Evolutionary conservation across 2,797 vertebrate species (phyloP), one percentile per base, ranked within the genome.

Genomic region (Alauda arvensis): DNA sequence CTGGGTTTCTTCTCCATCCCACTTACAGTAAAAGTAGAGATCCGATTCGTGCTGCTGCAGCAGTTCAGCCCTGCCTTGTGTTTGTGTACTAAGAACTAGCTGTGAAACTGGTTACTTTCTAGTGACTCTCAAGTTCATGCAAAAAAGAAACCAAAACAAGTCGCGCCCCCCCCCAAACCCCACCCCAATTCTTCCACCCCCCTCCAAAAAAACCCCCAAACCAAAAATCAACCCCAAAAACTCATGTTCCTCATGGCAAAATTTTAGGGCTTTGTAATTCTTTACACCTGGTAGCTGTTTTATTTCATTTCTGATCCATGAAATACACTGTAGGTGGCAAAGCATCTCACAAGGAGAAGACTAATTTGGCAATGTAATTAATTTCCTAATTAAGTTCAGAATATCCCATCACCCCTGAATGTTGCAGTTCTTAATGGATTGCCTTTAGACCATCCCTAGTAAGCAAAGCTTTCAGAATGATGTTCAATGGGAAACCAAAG

Each of bases 161-260:
- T 37, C 37, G n/a, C n/a, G n/a, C 37, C 7, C 5, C 4, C 16
- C 13, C 7, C 2, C 9, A 49, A 82, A 56, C 7, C 2, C 11
- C 24, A 25, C 25, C 24, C 17, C 33, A 28, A 14, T 10, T 40
- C 45, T 51, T 16, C 8, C 7, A 7, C 7, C 3, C 28, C 6
- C 29, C 5, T 8, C 29, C 3, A 7, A 42, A n/a, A n/a, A 34
- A 25, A 5, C 3, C n/a, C 43, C 18, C 10, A 8, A 55, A 25
- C 15, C 1, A 28, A 72, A 70, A 49, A 40, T n/a, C 12, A 51
- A 60, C 1, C 4, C 6, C 25, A 8, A 18, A 57, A 53, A 28
- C 8, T 34, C 4, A 9, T 7, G 1, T 8, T 31, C 7, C 16
- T 34, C 4, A 46, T 0, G 2, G 49, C 19, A 48, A 18, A 43